Conservation (phyloP, 1,140 invertebrate species). For the Drosophila paulistorum region DNA sequence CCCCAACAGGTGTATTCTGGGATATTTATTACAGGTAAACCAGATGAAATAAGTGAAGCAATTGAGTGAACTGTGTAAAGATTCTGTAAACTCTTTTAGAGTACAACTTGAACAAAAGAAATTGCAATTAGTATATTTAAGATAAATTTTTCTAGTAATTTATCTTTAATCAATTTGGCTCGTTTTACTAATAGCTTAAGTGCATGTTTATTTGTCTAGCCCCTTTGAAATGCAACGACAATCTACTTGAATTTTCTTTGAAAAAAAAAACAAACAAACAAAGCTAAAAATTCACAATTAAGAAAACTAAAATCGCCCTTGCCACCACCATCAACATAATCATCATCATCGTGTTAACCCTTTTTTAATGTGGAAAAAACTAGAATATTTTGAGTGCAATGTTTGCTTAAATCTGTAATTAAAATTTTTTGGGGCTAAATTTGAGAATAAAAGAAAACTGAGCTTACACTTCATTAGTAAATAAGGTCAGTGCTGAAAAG, state of each 20-base stretch:
- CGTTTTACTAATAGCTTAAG: too few relatives aligned
- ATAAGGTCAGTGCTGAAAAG: slow-evolving; percentile 36
- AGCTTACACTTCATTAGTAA: slow-evolving; percentile 48
- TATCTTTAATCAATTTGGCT: too few relatives aligned
- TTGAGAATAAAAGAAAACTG: slow-evolving; percentile 30
- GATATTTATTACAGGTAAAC: slow-evolving; percentile 22
- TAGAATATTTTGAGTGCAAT: slow-evolving; percentile 44
- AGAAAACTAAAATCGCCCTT: slow-evolving; percentile 40
- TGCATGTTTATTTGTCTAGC: too few relatives aligned
- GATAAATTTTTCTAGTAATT: too few relatives aligned
- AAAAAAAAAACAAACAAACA: too few relatives aligned
- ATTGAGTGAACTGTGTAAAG: slow-evolving; percentile 8
- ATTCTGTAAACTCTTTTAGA: too few relatives aligned
- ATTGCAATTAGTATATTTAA: too few relatives aligned
- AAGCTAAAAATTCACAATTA: slow-evolving; percentile 40
- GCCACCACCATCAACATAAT: slow-evolving; percentile 16
- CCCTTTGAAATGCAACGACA: too few relatives aligned
- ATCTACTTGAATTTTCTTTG: background rate
- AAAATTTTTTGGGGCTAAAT: slow-evolving; percentile 38
- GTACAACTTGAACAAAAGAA: too few relatives aligned
- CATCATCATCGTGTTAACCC: slow-evolving; percentile 21
- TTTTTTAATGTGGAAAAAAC: slow-evolving; percentile 4
- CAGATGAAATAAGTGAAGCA: slow-evolving; percentile 1
- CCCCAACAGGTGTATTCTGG: slow-evolving; percentile 41
- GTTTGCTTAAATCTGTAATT: slow-evolving; percentile 70